Base-by-base conservation (phyloP, 2,797 vertebrate species). In the Sylvilagus floridanus region DNA sequence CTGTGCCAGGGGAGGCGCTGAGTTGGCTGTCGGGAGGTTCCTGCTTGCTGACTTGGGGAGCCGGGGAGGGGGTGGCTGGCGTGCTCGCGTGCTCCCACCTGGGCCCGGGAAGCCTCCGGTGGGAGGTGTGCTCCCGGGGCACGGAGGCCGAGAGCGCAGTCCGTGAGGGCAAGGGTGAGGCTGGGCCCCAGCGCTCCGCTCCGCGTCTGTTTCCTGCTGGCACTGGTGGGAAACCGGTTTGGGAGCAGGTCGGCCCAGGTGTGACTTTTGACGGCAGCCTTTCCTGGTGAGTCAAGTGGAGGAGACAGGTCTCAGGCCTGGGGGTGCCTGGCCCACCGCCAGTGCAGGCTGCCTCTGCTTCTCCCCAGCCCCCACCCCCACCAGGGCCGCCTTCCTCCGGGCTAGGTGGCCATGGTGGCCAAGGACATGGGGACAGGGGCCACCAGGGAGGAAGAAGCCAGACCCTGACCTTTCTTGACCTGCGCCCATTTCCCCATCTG, bases 181-280 rank as follows among this genome's bases (percentile, higher is more conserved):
- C 60, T 24, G 72, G 3, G 16, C 32, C 11, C 32, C 7, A 9
- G 57, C 6, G 19, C 69, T n/a, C 52, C 6, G 19, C 69, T n/a
- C 52, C 1, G 30, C 26, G 57, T 35, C 35, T 42, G 28, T 52
- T 88, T 89, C 60, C 88, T 86, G 37, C 73, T 11, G 65, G 72
- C 60, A 19, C 54, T 60, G n/a, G 1, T 1, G n/a, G 75, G 50
- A 85, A 96, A 97, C 96, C 57, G 90, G 96, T 97, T 96, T 95
- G 86, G 96, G 79, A 83, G 88, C 96, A 86, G 93, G 93, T 77
- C 88, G 89, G 84, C 77, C 50, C 1, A 2, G 82, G 57, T 69
- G 88, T 95, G 81, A 93, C 82, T 92, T 95, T 65, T 84, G 69
- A 94, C 90, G 84, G 79, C 42, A 16, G 81, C 19, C 60, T 75